Percentiles rank a stretch among this genome's conserved stretches.
Evolutionary conservation across 2,888 invertebrate species (phyloP).

Genomic region (Syrista parreyssii): DNA sequence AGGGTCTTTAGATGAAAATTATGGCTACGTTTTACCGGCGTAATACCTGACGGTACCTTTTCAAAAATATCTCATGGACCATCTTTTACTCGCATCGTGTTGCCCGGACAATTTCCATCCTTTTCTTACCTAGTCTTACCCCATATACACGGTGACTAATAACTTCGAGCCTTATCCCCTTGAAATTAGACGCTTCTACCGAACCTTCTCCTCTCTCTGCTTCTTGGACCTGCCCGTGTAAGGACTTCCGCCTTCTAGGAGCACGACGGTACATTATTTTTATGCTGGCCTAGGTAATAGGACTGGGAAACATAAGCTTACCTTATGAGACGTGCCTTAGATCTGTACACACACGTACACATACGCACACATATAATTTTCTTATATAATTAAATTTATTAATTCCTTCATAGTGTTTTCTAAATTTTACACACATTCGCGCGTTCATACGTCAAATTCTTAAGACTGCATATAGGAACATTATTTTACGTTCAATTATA

Average conservation of each 20-base stretch:
- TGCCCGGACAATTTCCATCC: background rate
- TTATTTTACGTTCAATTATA: no score
- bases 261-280: background rate
- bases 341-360: no score
- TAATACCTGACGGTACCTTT: background rate
- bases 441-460: no score
- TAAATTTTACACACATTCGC: no score
- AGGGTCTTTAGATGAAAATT: background rate
- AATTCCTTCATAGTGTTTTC: no score
- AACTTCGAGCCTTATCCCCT: conserved; percentile 1
- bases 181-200: conserved; percentile 1
- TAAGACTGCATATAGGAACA: no score
- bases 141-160: background rate
- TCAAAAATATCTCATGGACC: conserved; percentile 1
- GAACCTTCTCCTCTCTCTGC: background rate
- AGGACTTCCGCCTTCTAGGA: background rate
- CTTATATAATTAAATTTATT: no score
- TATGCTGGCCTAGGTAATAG: background rate
- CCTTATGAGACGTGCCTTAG: background rate
- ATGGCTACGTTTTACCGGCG: background rate
- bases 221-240: background rate
- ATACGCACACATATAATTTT: no score
- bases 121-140: background rate
- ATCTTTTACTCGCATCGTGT: background rate
- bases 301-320: background rate